Evolutionary conservation across 2,888 invertebrate species (phyloP), one percentile per base, ranked within the genome.

Genomic region (Hypena proboscidalis): DNA sequence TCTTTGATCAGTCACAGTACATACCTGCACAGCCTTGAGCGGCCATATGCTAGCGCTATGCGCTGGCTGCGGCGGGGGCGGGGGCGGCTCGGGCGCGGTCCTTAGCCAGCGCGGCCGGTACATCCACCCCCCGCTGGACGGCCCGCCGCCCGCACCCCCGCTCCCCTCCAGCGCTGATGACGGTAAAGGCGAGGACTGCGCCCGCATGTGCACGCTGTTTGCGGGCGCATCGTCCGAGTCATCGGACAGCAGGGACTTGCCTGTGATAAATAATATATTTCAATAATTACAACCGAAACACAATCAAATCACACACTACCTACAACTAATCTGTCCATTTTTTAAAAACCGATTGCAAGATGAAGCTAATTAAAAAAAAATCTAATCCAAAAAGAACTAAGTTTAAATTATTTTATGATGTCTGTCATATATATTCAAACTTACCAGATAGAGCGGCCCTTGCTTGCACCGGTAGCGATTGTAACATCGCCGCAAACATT

Each of bases 401-500:
- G n/a, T n/a, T n/a, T n/a, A n/a, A n/a, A n/a, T n/a, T n/a, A n/a
- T n/a, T n/a, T n/a, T n/a, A n/a, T n/a, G n/a, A 5, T 17, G 17
- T 17, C 3, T 5, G 17, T 17, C 3, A 17, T 4, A 3, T n/a
- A 7, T 3, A 17, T 19, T 4, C 17, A 3, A 19, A 45, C 48
- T 61, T 21, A 85, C 88, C 86, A 8, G 87, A 83, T 0, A 89
- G 66, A 1, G 94, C 94, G 31, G 92, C 91, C 20, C 94, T 77
- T 10, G 95, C 94, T 77, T 98, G 98, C 61, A 94, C 94, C 0
- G 98, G 97, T 60, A 98, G 85, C 0, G 97, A 97, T 65, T 96
- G 95, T 51, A 98, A 82, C 93, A 99, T 98, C 67, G 96, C 93
- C 14, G 95, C 92, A 77, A 99, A 98, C 94, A 99, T 95, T 45